Base-by-base conservation (phyloP, 64 coral and sea anemone genomes). In the Stichodactyla helianthus region DNA sequence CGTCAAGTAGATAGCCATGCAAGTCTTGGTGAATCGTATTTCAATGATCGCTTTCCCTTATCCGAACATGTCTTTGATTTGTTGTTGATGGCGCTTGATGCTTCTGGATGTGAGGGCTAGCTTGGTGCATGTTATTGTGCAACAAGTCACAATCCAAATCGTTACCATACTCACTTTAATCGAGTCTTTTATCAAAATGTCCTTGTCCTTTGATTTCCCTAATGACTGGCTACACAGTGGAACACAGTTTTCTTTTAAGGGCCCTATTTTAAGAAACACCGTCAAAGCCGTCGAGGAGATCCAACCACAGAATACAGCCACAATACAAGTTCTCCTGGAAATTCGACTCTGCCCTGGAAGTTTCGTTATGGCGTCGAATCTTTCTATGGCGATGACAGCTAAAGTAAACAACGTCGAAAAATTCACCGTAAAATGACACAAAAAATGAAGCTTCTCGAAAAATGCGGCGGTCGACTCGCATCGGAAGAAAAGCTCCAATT, bases 61-160 rank as follows among this genome's bases (percentile, higher is more conserved):
- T 0, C 89, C 89, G 23, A 86, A 91, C 89, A 82, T 91, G 20
- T 52, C 83, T 86, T 80, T 83, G 54, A 91, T 91, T 18, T 91
- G 3, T 6, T 79, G 14, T 57, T 83, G 28, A 65, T 91, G 89
- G 10, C 62, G 59, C 35, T 55, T 52, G 5, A 91, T 91, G 8
- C 78, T 61, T 13, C 56, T 51, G 16, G 74, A 22, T 25, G 89
- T 53, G 0, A 53, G 8, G 1, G 62, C 4, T 17, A 91, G 44
- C 18, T 67, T 86, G 0, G n/a, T 1, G 15, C 8, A 53, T 1
- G 50, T 9, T 8, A 85, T 55, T 0, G 0, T 67, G 19, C 89
- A 91, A 10, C 84, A 91, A n/a, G 77, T 86, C 0, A n/a, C 51
- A 3, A 91, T 27, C 54, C 79, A 54, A 9, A 91, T 9, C 1